These are phyloP conservation scores for Batillaria attramentaria DNA, from an alignment of 1,140 invertebrate genomes.

Conservation along the genomic window DNA sequence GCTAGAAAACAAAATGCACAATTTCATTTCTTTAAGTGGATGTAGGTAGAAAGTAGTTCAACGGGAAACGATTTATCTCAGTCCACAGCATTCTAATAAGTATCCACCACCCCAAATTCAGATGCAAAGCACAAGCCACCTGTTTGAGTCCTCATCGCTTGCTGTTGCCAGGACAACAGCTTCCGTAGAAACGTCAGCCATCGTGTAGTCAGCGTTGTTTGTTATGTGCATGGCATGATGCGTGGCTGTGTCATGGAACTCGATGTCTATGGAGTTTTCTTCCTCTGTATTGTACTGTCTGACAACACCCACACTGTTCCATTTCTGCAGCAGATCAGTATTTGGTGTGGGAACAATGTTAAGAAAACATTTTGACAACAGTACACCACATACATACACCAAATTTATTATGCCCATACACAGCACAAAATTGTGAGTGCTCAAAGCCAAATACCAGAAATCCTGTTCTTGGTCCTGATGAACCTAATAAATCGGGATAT, in stretches of 20 bases:
- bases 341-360: conserved; percentile 16
- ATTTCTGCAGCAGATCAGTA: conserved; percentile 64
- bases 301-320: conserved; percentile 71
- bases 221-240: conserved; percentile 92
- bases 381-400: too few relatives aligned
- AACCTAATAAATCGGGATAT: too few relatives aligned
- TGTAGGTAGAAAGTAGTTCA: too few relatives aligned
- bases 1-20: conserved; percentile 68
- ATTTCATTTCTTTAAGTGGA: too few relatives aligned
- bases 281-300: conserved; percentile 70
- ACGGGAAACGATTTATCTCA: too few relatives aligned
- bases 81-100: neutral
- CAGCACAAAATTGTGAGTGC: too few relatives aligned
- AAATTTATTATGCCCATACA: too few relatives aligned
- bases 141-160: conserved; percentile 73
- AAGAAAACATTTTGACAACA: neutral
- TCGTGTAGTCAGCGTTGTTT: conserved; percentile 82
- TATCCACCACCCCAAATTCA: neutral
- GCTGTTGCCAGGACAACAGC: conserved; percentile 87
- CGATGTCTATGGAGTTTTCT: conserved; percentile 87
- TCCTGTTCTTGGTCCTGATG: too few relatives aligned
- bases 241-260: conserved; percentile 92
- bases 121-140: conserved; percentile 65
- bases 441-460: too few relatives aligned
- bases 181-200: conserved; percentile 86